Conservation (phyloP, 1,140 invertebrate species). For the Heliconius nattereri region DNA sequence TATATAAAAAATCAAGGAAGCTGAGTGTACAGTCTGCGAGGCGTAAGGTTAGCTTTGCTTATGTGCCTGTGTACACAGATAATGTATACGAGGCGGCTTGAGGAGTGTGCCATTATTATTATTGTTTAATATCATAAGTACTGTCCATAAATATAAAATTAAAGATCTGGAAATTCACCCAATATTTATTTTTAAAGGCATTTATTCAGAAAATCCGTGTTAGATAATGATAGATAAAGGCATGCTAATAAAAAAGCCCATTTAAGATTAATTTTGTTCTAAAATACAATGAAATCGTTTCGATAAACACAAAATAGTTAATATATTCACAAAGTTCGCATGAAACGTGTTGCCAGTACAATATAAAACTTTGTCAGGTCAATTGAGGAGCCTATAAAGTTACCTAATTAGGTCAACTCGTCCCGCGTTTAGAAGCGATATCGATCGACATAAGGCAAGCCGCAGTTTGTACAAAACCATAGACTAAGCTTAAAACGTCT, state of each 20-base stretch:
- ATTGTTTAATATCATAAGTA: too few species aligned
- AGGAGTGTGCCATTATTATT: too few species aligned
- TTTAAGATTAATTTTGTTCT: not conserved
- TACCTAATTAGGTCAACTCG: conserved; percentile 54
- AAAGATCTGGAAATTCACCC: too few species aligned
- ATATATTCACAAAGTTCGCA: not conserved
- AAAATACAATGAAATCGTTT: not conserved
- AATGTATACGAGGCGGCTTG: too few species aligned
- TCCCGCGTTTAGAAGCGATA: conserved; percentile 44
- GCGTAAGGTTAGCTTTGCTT: too few species aligned
- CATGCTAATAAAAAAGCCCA: too few species aligned
- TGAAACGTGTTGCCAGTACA: not conserved
- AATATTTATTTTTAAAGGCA: too few species aligned
- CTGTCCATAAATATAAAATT: too few species aligned
- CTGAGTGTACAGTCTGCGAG: conserved; percentile 40
- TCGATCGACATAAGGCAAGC: conserved; percentile 34
- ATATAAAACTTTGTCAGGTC: conserved; percentile 21
- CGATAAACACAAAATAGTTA: not conserved
- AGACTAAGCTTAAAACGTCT: not conserved
- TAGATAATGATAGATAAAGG: too few species aligned
- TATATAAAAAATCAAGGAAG: conserved; percentile 63
- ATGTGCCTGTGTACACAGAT: too few species aligned
- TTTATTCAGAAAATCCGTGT: too few species aligned
- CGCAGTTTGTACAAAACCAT: conserved; percentile 16
- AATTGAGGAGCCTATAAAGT: conserved; percentile 41